phyloP scores from a whole-genome alignment of 1,140 invertebrate genomes.

The Hetaerina americana region DNA sequence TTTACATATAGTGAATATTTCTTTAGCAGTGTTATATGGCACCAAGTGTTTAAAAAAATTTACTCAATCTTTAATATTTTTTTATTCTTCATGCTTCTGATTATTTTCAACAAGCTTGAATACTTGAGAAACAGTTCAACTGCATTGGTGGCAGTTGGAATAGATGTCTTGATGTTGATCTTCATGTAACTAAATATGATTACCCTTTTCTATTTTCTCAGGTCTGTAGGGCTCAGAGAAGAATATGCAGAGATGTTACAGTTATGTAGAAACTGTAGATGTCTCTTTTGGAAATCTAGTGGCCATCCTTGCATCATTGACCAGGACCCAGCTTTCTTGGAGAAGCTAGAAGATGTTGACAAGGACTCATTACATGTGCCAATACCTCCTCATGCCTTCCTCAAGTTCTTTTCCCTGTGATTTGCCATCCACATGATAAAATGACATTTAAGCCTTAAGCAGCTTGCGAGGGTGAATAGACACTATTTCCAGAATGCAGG shows the following conservation, averaged over 20 bases:
- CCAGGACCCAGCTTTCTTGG: conserved; percentile 63
- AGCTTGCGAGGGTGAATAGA: not conserved
- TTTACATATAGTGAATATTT: no score
- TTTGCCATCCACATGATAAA: not conserved
- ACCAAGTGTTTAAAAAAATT: no score
- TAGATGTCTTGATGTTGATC: no score
- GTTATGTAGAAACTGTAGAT: conserved; percentile 87
- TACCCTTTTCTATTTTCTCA: conserved; percentile 28
- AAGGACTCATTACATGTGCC: conserved; percentile 61
- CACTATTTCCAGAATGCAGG: not conserved
- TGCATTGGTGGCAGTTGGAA: no score
- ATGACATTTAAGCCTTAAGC: not conserved
- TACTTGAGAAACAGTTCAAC: no score
- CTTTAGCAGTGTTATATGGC: no score
- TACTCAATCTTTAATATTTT: no score
- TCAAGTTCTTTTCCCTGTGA: conserved; percentile 83
- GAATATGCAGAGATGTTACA: conserved; percentile 92
- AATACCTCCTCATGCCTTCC: conserved; percentile 73
- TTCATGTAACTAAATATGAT: not conserved
- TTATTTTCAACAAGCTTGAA: no score
- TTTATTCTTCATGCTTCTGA: no score
- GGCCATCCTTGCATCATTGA: conserved; percentile 83
- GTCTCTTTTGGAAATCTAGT: conserved; percentile 89
- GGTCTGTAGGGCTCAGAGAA: conserved; percentile 78
- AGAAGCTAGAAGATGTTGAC: conserved; percentile 61